Conservation (phyloP, 2,888 invertebrate species). For the Imbricaverruca yamaguchii region DNA sequence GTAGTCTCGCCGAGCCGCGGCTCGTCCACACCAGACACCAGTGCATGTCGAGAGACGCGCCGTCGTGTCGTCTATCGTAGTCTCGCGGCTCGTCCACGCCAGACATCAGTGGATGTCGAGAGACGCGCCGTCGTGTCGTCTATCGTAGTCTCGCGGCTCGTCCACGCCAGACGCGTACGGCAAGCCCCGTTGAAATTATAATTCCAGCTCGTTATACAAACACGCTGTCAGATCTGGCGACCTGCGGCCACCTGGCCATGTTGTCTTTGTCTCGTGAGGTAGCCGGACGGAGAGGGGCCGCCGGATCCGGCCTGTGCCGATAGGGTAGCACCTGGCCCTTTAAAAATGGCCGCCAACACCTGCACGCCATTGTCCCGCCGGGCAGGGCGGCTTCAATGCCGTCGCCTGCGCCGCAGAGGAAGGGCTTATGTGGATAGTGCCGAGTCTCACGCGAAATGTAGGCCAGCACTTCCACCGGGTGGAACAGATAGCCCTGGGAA, state of each 20-base stretch:
- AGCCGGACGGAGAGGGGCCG: neutral
- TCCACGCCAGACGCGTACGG: too few relatives aligned
- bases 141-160: too few relatives aligned
- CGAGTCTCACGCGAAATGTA: neutral
- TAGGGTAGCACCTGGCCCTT: neutral
- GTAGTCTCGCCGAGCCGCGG: too few relatives aligned
- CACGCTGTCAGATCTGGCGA: neutral
- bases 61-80: too few relatives aligned
- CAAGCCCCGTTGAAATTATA: neutral
- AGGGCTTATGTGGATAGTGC: neutral
- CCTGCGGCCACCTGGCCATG: neutral
- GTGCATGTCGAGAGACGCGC: too few relatives aligned
- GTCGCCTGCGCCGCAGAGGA: neutral
- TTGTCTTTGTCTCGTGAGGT: neutral
- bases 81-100: too few relatives aligned
- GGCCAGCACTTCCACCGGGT: neutral
- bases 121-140: too few relatives aligned
- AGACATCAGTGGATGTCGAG: too few relatives aligned
- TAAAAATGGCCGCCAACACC: constrained; percentile 6
- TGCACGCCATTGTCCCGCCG: neutral
- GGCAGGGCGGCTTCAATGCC: neutral
- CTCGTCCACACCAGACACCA: too few relatives aligned
- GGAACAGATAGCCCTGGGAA: constrained; percentile 3
- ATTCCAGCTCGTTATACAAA: neutral
- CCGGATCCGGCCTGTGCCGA: neutral